phyloP scores from a whole-genome alignment of 2,888 invertebrate species.

The Lacanobia oleracea region DNA sequence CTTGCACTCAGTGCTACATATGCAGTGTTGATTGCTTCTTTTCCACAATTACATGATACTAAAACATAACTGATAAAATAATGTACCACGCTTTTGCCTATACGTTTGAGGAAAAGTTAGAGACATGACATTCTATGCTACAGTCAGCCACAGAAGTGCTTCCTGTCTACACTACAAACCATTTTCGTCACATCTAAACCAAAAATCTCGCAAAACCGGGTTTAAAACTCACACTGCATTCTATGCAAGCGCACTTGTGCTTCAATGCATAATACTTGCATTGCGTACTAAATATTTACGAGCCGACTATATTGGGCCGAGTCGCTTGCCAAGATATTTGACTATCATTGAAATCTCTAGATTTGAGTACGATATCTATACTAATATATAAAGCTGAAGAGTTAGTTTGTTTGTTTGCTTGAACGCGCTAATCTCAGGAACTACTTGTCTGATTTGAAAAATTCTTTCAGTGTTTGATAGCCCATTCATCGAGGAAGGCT shows the following conservation, averaged over 20 bases:
- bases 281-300: conserved; percentile 54
- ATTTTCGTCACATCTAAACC: neutral
- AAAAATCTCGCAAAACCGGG: neutral
- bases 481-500: too few species aligned
- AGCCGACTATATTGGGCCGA: conserved; percentile 45
- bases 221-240: conserved; percentile 26
- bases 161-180: neutral
- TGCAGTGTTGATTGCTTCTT: too few species aligned
- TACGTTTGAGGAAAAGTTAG: neutral
- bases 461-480: too few species aligned
- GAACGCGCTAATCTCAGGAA: too few species aligned
- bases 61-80: neutral
- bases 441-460: too few species aligned
- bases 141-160: neutral
- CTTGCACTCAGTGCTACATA: too few species aligned
- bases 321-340: conserved; percentile 51
- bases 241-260: conserved; percentile 19
- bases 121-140: neutral
- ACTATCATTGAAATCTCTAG: conserved; percentile 51
- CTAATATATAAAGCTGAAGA: too few species aligned
- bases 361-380: conserved; percentile 18
- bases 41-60: too few species aligned
- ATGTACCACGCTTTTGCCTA: neutral
- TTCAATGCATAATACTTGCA: conserved; percentile 39
- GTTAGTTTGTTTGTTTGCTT: too few species aligned